These are phyloP conservation scores for Dynastes maya DNA, from an alignment of 2,888 invertebrate genomes.

Conservation along the genomic window DNA sequence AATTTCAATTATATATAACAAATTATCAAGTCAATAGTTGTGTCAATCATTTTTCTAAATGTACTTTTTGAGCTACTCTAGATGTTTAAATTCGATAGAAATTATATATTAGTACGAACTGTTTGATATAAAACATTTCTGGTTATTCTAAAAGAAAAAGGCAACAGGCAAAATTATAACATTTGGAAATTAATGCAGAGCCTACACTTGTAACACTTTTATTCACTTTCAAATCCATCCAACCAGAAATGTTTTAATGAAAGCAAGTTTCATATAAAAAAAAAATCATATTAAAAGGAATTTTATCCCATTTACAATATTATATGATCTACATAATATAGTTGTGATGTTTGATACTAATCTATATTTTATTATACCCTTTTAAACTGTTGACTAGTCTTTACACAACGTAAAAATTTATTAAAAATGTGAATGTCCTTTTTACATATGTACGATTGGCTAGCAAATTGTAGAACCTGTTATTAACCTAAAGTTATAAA, in stretches of 20 bases:
- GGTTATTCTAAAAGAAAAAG: too few relatives aligned
- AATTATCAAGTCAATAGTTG: slow-evolving; percentile 11
- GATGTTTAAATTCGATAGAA: neutral
- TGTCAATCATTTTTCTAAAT: slow-evolving; percentile 43
- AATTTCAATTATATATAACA: slow-evolving; percentile 1
- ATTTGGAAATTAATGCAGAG: too few relatives aligned
- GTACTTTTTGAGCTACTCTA: slow-evolving; percentile 15
- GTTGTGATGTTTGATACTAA: slow-evolving; percentile 36
- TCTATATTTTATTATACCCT: slow-evolving; percentile 45
- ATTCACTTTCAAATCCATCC: neutral
- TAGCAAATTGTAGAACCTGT: neutral
- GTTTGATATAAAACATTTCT: neutral
- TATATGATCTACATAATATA: slow-evolving; percentile 24
- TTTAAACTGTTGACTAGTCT: slow-evolving; percentile 44
- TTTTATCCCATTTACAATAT: slow-evolving; percentile 30
- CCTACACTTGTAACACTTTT: neutral
- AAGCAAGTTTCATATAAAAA: neutral
- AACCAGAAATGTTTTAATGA: neutral
- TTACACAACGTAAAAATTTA: slow-evolving; percentile 16
- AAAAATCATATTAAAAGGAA: neutral
- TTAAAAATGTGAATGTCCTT: neutral
- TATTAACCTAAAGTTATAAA: too few relatives aligned
- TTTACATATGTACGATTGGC: neutral
- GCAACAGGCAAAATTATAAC: too few relatives aligned
- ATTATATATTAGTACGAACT: neutral